phyloP scores from a whole-genome alignment of 2,888 invertebrate species.

The Oscheius myriophilus region DNA sequence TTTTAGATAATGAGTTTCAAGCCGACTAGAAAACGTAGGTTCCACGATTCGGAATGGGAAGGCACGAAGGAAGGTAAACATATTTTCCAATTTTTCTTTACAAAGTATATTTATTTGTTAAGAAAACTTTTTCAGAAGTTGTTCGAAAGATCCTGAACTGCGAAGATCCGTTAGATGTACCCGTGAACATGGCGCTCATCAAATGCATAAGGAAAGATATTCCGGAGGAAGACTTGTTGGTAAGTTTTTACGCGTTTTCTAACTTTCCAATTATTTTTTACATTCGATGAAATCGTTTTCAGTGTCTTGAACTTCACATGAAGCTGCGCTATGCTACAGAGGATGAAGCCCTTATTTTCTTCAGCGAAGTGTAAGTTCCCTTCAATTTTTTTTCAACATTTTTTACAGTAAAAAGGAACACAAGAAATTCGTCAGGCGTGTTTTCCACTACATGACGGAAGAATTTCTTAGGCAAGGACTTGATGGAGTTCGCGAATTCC shows the following conservation, averaged over 20 bases:
- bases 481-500: constrained; percentile 7
- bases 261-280: too few species aligned
- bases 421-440: not conserved
- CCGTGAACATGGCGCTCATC: not conserved
- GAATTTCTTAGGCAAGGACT: constrained; percentile 15
- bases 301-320: constrained; percentile 22
- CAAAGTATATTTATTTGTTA: too few species aligned
- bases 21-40: too few species aligned
- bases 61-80: too few species aligned
- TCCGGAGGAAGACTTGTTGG: not conserved
- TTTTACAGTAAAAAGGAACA: not conserved
- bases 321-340: constrained; percentile 6
- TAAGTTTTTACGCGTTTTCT: too few species aligned
- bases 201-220: constrained; percentile 1
- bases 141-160: constrained; percentile 8
- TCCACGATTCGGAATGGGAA: too few species aligned
- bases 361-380: constrained; percentile 9
- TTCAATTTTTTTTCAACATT: not conserved
- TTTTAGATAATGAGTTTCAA: too few species aligned
- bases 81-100: too few species aligned
- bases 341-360: constrained; percentile 12
- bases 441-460: not conserved
- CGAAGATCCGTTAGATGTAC: not conserved
- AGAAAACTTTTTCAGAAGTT: constrained; percentile 5
- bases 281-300: too few species aligned